Percentiles rank a stretch among this genome's conserved stretches.
Conservation (phyloP, 2,888 invertebrate genomes). For the Idaea straminata region DNA sequence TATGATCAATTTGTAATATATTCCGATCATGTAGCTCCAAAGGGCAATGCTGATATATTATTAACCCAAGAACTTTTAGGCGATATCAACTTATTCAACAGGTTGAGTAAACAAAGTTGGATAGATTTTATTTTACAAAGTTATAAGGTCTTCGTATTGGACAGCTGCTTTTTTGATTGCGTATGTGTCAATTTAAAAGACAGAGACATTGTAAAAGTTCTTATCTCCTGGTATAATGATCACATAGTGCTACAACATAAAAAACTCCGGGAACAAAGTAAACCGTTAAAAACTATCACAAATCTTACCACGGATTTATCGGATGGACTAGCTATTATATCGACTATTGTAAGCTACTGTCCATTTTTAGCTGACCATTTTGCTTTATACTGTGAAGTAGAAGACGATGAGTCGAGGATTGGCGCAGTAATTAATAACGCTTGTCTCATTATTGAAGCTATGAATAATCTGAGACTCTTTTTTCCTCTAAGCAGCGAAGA, state of each 20-base stretch:
- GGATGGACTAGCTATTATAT: conserved; percentile 79
- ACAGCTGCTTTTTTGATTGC: conserved; percentile 71
- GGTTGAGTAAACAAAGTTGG: conserved; percentile 78
- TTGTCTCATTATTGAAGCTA: conserved; percentile 74
- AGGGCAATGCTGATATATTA: conserved; percentile 57
- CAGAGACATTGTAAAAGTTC: conserved; percentile 56
- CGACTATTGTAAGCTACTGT: conserved; percentile 78
- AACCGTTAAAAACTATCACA: conserved; percentile 47
- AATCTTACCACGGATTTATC: conserved; percentile 76
- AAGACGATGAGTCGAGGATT: conserved; percentile 54
- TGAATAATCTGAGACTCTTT: conserved; percentile 76
- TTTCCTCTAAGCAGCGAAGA: conserved; percentile 76
- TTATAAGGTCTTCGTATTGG: conserved; percentile 79
- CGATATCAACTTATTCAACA: conserved; percentile 49
- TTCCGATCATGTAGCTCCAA: conserved; percentile 51
- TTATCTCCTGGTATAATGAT: conserved; percentile 61
- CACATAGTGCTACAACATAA: conserved; percentile 51
- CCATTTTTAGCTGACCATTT: conserved; percentile 75
- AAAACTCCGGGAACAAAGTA: conserved; percentile 39
- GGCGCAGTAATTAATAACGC: conserved; percentile 78
- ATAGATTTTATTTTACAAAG: conserved; percentile 82
- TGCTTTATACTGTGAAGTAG: conserved; percentile 65
- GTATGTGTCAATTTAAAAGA: conserved; percentile 57
- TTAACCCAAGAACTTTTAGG: conserved; percentile 47
- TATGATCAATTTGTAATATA: conserved; percentile 63